A percentile compares a stretch with the other conserved stretches of the same genome.
phyloP scores from a whole-genome alignment of 2,113 vertebrate species.

The Embiotoca jacksoni region DNA sequence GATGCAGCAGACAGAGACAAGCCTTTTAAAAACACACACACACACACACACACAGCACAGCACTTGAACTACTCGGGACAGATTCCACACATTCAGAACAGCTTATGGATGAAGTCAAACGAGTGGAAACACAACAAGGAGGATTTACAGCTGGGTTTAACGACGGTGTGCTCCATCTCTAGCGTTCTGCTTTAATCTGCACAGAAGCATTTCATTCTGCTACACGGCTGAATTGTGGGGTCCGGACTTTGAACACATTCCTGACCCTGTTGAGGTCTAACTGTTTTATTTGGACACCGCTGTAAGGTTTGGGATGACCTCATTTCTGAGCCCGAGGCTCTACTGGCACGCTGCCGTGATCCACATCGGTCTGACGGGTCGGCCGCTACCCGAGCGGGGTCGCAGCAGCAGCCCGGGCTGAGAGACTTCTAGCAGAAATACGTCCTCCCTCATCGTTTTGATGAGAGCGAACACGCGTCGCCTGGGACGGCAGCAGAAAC shows the following conservation, averaged over 20 bases:
- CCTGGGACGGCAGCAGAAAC: background rate
- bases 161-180: too few species aligned
- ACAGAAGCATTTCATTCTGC: background rate
- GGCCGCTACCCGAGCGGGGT: background rate
- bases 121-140: too few species aligned
- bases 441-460: too few species aligned
- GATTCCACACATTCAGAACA: too few species aligned
- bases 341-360: slow-evolving; percentile 22
- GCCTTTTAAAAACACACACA: background rate
- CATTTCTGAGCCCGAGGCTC: slow-evolving; percentile 6
- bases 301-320: slow-evolving; percentile 23
- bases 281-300: background rate
- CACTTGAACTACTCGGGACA: too few species aligned
- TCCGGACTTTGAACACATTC: background rate
- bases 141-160: too few species aligned
- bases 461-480: background rate
- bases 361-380: slow-evolving; percentile 21
- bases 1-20: slow-evolving; percentile 1
- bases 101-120: too few species aligned
- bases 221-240: background rate
- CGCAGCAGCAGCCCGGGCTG: too few species aligned
- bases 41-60: background rate
- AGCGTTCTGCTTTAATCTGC: background rate
- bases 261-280: background rate
- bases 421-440: too few species aligned